These are phyloP conservation scores for Galerucella nymphaeae DNA, from an alignment of 2,888 invertebrate genomes.

Conservation along the genomic window DNA sequence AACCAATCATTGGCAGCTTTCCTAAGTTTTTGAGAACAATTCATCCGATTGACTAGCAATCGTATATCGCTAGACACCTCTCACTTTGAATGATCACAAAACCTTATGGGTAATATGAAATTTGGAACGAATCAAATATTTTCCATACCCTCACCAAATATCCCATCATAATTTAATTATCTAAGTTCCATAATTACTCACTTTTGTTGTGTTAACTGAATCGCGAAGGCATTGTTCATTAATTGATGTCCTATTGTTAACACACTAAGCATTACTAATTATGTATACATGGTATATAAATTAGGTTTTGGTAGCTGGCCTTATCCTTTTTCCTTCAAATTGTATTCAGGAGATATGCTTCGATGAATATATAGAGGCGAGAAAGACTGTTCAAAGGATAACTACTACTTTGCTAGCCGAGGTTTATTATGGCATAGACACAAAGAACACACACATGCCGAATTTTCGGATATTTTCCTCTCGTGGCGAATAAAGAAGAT, in stretches of 20 bases:
- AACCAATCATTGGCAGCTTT: too few species aligned
- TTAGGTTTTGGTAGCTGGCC: constrained; percentile 24
- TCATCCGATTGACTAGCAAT: too few species aligned
- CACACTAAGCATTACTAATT: constrained; percentile 26
- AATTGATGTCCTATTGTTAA: constrained; percentile 29
- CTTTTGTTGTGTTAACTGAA: constrained; percentile 17
- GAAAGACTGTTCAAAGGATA: constrained; percentile 28
- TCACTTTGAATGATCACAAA: too few species aligned
- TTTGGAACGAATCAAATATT: too few species aligned
- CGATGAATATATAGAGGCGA: constrained; percentile 28
- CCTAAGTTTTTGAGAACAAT: too few species aligned
- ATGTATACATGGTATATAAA: constrained; percentile 32
- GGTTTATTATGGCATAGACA: constrained; percentile 19
- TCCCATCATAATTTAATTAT: not conserved
- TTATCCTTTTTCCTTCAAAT: constrained; percentile 23
- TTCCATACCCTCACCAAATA: too few species aligned
- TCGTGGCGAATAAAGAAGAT: constrained; percentile 4
- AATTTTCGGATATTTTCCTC: constrained; percentile 13
- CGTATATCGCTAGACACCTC: too few species aligned
- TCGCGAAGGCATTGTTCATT: constrained; percentile 24
- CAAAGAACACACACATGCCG: constrained; percentile 11
- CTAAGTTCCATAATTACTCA: not conserved
- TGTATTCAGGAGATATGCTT: constrained; percentile 24
- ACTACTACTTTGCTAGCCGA: constrained; percentile 18
- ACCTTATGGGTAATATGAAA: too few species aligned